Base-by-base conservation (phyloP, 2,888 invertebrate species). In the Cantharis lateralis region DNA sequence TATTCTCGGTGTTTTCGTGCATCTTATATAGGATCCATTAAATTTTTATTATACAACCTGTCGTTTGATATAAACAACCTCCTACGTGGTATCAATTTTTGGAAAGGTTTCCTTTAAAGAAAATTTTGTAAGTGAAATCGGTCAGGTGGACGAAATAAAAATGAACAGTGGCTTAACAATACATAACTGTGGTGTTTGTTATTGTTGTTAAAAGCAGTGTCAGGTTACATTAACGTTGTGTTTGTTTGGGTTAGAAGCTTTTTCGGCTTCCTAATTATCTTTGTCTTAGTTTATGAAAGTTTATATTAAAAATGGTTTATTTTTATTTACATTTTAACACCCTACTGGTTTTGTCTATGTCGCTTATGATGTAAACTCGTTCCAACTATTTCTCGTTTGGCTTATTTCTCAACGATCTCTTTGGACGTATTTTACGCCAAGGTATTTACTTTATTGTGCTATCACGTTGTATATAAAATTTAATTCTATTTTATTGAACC, bases 151-250 rank as follows among this genome's bases (percentile, higher is more conserved):
- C 13, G 0, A n/a, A 32, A n/a, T n/a, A n/a, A 68, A 75, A 71
- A 74, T 74, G 69, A 72, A 24, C 66, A 61, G 48, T 61, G 76
- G 77, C 24, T 66, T 26, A 24, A 74, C 48, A 71, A 71, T 71
- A 70, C 28, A 74, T 68, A 70, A 77, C 71, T 74, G 28, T 62
- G 62, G 71, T 82, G 86, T 87, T 87, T 87, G 84, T 87, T 87
- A 86, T 85, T 83, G 82, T 86, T 86, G 85, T 86, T 87, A 85
- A 87, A 87, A 87, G 86, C 87, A 82, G 85, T 86, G 85, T 87
- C 85, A 82, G 82, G 82, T 87, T 86, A 85, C 87, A 81, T 84
- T 85, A 85, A 84, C 82, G 80, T 79, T 76, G 81, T 78, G 82
- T 85, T 85, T 86, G 85, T 86, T 86, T 86, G 84, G 79, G 78